These are phyloP conservation scores for Passer montanus DNA, from an alignment of 2,113 vertebrate genomes.

Conservation along the genomic window DNA sequence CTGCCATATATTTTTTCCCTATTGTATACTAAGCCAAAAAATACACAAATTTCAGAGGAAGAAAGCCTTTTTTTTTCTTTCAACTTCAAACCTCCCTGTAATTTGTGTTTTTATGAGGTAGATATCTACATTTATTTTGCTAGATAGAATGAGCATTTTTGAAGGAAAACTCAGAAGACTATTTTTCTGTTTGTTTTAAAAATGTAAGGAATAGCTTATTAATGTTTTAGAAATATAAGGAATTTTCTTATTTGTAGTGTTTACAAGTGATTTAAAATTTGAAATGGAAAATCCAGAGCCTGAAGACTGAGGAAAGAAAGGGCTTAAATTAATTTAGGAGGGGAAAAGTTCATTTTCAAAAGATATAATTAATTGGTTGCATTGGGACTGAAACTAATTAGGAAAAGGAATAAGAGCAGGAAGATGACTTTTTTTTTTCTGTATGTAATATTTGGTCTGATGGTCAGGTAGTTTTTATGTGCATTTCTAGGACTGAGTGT, in stretches of 20 bases:
- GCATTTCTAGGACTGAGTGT: neutral
- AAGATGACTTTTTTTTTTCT: neutral
- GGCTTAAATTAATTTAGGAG: neutral
- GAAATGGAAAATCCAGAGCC: neutral
- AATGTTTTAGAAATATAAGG: neutral
- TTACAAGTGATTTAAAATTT: neutral
- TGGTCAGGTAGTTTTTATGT: neutral
- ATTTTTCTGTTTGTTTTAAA: neutral
- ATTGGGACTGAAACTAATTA: conserved; percentile 29
- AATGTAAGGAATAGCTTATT: neutral
- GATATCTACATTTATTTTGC: neutral
- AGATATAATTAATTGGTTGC: conserved; percentile 7
- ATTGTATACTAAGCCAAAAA: neutral
- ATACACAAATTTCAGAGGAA: neutral
- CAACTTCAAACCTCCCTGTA: neutral
- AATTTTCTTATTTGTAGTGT: neutral
- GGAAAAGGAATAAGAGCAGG: neutral
- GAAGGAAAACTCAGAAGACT: neutral
- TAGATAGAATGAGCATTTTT: neutral
- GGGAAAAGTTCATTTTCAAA: conserved; percentile 34
- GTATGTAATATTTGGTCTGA: neutral
- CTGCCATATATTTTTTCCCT: neutral
- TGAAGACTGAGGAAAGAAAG: neutral
- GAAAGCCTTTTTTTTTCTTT: neutral
- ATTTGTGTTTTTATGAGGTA: neutral